Conservation (phyloP, 2,888 invertebrate genomes). For the Pecten maximus region DNA sequence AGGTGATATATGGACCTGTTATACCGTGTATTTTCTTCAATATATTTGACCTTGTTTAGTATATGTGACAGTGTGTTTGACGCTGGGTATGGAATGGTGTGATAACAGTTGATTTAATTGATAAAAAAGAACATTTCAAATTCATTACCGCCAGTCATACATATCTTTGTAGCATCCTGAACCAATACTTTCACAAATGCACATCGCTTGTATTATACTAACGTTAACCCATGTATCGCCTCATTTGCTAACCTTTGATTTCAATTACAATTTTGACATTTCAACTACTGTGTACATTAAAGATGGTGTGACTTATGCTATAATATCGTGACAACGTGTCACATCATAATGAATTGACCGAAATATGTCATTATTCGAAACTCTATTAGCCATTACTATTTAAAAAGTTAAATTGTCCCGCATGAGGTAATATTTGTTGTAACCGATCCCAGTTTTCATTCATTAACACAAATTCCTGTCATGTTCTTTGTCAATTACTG, state of each 20-base stretch:
- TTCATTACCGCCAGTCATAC: no score
- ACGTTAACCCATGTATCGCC: not conserved
- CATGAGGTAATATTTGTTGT: not conserved
- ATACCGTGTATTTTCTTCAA: no score
- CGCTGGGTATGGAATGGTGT: no score
- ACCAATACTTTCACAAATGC: not conserved
- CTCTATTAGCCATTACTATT: not conserved
- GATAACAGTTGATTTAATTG: no score
- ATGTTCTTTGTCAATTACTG: not conserved
- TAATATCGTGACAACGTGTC: not conserved
- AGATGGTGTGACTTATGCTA: not conserved
- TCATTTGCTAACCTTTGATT: not conserved
- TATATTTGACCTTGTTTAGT: no score
- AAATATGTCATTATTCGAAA: not conserved
- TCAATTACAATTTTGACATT: not conserved
- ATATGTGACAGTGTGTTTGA: no score
- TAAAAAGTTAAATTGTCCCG: not conserved
- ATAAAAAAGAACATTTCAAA: no score
- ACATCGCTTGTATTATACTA: not conserved
- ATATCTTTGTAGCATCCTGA: no score
- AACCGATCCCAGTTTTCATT: not conserved
- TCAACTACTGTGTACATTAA: not conserved
- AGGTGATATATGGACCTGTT: not conserved
- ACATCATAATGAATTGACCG: not conserved
- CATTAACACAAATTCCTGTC: not conserved